Evolutionary conservation across 2,888 invertebrate genomes (phyloP).

Genomic region (Venustoraphidia nigricollis): DNA sequence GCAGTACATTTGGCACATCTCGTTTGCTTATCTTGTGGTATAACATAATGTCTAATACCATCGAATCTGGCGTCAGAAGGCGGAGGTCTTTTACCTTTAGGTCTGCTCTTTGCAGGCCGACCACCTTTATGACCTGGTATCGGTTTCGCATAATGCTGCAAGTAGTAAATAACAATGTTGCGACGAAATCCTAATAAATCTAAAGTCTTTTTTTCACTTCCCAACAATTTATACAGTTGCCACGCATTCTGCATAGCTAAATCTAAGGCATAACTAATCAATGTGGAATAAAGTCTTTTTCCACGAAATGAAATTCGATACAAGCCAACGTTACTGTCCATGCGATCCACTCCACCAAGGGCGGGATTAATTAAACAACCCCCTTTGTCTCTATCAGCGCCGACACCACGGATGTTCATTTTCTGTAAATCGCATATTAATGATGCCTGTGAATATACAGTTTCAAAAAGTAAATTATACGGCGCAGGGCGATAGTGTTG

Average conservation of each 20-base stretch:
- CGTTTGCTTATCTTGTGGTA: constrained; percentile 12
- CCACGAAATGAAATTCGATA: constrained; percentile 11
- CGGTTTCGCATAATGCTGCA: constrained; percentile 10
- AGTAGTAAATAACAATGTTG: constrained; percentile 11
- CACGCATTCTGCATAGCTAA: constrained; percentile 12
- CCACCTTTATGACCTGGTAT: constrained; percentile 5
- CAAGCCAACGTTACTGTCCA: constrained; percentile 11
- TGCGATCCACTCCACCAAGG: constrained; percentile 11
- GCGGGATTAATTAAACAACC: constrained; percentile 9
- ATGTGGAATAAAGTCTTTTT: constrained; percentile 12
- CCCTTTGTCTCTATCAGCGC: constrained; percentile 6
- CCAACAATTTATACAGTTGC: constrained; percentile 8
- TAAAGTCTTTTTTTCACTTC: constrained; percentile 6
- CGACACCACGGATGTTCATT: constrained; percentile 1
- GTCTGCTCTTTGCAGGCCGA: constrained; percentile 1
- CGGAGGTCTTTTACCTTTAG: constrained; percentile 4
- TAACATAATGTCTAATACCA: constrained; percentile 13
- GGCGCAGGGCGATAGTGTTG: constrained; percentile 3
- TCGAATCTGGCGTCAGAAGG: constrained; percentile 10
- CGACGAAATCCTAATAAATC: constrained; percentile 12
- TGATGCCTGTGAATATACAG: constrained; percentile 2
- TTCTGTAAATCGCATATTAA: constrained; percentile 6
- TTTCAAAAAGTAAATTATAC: constrained; percentile 6
- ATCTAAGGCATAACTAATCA: constrained; percentile 12
- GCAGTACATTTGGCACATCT: constrained; percentile 11